A percentile compares a stretch with the other conserved stretches of the same genome.
These are phyloP conservation scores for Cheirogaleus medius DNA, from an alignment of 2,113 vertebrate genomes.

Conservation along the genomic window DNA sequence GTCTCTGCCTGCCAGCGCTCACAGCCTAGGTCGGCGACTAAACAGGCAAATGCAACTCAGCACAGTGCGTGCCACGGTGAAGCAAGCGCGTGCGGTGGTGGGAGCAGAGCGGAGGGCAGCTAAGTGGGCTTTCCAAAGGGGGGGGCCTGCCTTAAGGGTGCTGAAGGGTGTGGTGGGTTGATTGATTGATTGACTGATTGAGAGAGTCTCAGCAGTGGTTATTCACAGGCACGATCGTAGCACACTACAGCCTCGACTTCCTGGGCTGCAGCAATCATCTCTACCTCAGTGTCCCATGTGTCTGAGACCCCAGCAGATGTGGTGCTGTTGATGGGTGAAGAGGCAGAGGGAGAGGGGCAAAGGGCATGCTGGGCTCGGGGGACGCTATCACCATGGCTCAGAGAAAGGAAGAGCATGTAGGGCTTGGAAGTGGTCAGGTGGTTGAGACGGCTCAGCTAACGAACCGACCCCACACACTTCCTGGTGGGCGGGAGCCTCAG, in stretches of 20 bases:
- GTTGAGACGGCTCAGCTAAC: neutral
- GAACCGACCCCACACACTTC: neutral
- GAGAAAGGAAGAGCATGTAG: neutral
- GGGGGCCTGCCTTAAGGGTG: neutral
- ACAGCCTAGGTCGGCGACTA: too few relatives aligned
- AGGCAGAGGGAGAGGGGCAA: neutral
- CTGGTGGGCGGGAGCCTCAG: neutral
- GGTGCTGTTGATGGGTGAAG: neutral
- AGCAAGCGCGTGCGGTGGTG: too few relatives aligned
- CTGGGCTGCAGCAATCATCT: neutral
- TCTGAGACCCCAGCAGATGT: neutral
- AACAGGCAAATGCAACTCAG: too few relatives aligned
- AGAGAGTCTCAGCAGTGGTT: neutral
- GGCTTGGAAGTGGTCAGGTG: too few relatives aligned
- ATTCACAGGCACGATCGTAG: neutral
- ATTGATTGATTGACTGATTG: neutral
- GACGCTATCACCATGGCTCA: neutral
- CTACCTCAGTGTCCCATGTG: neutral
- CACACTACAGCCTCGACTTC: neutral
- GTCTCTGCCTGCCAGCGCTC: neutral
- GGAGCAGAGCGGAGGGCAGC: neutral
- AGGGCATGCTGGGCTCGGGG: neutral
- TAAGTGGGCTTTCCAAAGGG: neutral
- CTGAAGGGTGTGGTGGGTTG: neutral
- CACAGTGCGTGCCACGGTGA: rapidly evolving